A percentile compares a stretch with the other conserved stretches of the same genome.
These are phyloP conservation scores for Helobdella robusta DNA, from an alignment of 2,888 invertebrate species.

Conservation along the genomic window DNA sequence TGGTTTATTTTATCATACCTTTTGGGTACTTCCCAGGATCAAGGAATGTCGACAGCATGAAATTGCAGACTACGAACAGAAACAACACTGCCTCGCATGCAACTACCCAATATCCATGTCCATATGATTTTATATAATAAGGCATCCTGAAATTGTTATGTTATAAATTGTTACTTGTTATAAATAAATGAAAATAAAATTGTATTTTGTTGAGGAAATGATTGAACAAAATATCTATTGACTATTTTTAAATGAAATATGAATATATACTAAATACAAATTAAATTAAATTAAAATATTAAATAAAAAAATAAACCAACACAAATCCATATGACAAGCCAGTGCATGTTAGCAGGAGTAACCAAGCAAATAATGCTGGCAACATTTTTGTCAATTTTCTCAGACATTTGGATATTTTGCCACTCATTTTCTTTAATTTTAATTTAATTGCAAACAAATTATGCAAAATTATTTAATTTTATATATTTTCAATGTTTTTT, in stretches of 20 bases:
- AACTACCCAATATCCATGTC: constrained; percentile 40
- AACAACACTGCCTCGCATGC: constrained; percentile 86
- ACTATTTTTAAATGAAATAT: no score
- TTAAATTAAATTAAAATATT: neutral
- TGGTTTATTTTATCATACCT: constrained; percentile 64
- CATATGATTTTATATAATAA: constrained; percentile 29
- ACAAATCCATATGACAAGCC: constrained; percentile 90
- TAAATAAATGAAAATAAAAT: no score
- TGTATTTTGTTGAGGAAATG: no score
- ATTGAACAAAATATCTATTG: no score
- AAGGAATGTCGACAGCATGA: constrained; percentile 96
- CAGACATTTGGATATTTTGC: constrained; percentile 10
- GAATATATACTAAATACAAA: neutral
- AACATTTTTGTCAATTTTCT: constrained; percentile 31
- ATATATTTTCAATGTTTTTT: neutral
- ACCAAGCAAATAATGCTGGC: constrained; percentile 97
- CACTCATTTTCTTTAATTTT: neutral
- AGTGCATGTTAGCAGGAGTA: constrained; percentile 81
- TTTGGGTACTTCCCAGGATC: constrained; percentile 96
- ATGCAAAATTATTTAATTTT: neutral
- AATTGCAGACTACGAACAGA: constrained; percentile 93
- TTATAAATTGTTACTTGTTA: neutral
- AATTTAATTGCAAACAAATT: neutral
- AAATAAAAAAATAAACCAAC: constrained; percentile 60
- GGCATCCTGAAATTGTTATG: constrained; percentile 13